Evolutionary conservation across 2,797 vertebrate species (phyloP).

Genomic region (Gambelia wislizenii): DNA sequence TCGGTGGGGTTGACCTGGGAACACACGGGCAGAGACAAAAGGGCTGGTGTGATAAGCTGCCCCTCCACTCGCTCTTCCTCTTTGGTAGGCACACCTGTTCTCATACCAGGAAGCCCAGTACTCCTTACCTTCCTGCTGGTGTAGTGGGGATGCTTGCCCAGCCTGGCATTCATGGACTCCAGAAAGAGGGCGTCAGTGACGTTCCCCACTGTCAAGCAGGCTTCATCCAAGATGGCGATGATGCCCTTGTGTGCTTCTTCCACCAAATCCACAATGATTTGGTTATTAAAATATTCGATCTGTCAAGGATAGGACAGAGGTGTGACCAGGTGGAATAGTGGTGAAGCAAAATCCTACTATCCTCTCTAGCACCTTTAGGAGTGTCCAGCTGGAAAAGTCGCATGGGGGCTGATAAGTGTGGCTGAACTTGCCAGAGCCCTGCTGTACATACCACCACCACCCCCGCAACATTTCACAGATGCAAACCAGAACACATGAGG

Average conservation of each 20-base stretch:
- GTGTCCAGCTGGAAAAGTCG: too few relatives aligned
- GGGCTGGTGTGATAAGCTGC: neutral
- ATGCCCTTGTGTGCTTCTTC: constrained; percentile 90
- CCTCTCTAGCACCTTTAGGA: too few relatives aligned
- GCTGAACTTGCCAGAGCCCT: too few relatives aligned
- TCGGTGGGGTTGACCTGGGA: constrained; percentile 87
- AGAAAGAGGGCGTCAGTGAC: constrained; percentile 90
- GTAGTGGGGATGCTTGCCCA: constrained; percentile 91
- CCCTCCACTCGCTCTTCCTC: too few relatives aligned
- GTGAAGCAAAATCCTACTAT: neutral
- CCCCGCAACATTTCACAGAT: too few relatives aligned
- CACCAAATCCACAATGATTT: constrained; percentile 93
- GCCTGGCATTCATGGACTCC: constrained; percentile 87
- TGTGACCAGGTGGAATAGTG: accelerated
- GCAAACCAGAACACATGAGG: too few relatives aligned
- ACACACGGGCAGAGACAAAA: neutral
- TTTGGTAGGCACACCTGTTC: too few relatives aligned
- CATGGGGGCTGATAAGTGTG: too few relatives aligned
- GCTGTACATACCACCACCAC: too few relatives aligned
- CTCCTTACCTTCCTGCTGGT: constrained; percentile 88
- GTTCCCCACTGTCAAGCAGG: constrained; percentile 86
- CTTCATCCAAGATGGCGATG: constrained; percentile 91
- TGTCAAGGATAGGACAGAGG: constrained; percentile 42
- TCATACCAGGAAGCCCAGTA: neutral
- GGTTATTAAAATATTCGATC: constrained; percentile 94